phyloP scores from a whole-genome alignment of 2,113 vertebrate genomes.

The Mustela lutreola region DNA sequence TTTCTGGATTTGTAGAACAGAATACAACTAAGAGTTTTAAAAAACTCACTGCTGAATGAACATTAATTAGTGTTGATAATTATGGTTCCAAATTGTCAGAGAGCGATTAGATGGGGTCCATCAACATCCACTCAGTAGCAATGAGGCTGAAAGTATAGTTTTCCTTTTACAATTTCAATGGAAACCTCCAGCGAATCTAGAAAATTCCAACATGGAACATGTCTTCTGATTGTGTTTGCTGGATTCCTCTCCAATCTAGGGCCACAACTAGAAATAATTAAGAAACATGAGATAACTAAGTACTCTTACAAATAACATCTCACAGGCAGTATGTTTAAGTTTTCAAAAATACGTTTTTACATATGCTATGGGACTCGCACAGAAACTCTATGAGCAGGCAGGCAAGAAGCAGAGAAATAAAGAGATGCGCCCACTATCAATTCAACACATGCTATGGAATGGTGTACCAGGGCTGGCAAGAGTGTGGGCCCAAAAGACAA shows the following conservation, averaged over 20 bases:
- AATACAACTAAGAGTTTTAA: neutral
- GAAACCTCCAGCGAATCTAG: neutral
- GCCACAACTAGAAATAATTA: neutral
- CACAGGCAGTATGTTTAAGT: neutral
- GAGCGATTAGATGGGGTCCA: neutral
- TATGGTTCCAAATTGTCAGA: neutral
- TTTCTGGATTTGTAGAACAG: neutral
- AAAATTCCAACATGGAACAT: neutral
- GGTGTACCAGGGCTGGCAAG: neutral
- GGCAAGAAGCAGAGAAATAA: neutral
- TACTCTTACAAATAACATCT: neutral
- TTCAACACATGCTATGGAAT: neutral
- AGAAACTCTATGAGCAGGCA: neutral
- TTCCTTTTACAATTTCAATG: neutral
- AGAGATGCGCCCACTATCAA: neutral
- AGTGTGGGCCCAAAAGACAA: neutral
- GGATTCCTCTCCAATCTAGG: slow-evolving; percentile 25
- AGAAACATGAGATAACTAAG: neutral
- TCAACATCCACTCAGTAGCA: neutral
- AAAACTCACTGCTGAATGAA: neutral
- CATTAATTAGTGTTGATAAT: neutral
- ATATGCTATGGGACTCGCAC: neutral
- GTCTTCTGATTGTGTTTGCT: neutral
- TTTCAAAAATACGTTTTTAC: neutral
- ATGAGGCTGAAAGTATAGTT: slow-evolving; percentile 3